phyloP scores from a whole-genome alignment of 2,113 vertebrate species.

The Salminus brasiliensis region DNA sequence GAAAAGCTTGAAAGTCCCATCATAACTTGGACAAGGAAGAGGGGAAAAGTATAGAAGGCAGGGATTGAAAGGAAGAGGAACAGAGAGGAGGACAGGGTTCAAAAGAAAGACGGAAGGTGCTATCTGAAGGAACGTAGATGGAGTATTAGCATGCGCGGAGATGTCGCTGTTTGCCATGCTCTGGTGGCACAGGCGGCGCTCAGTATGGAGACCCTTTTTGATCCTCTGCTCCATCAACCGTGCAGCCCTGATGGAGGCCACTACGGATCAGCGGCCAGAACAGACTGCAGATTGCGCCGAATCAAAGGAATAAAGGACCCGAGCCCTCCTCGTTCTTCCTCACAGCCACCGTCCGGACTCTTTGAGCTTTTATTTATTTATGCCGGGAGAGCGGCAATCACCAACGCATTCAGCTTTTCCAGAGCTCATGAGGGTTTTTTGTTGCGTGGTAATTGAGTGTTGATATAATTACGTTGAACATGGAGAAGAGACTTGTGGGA shows the following conservation, averaged over 20 bases:
- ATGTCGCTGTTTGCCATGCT: background rate
- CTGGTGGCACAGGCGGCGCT: slow-evolving; percentile 1
- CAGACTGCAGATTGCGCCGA: slow-evolving; percentile 40
- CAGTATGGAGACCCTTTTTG: slow-evolving; percentile 9
- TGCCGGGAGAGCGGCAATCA: slow-evolving; percentile 16
- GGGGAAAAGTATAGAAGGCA: no score
- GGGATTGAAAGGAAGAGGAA: no score
- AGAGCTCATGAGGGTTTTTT: slow-evolving; percentile 7
- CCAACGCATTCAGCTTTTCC: slow-evolving; percentile 23
- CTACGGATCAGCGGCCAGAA: slow-evolving; percentile 53
- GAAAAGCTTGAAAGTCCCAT: no score
- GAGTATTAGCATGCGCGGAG: background rate
- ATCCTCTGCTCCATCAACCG: slow-evolving; percentile 47
- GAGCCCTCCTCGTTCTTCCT: slow-evolving; percentile 5
- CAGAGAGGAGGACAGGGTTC: background rate
- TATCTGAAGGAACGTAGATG: no score
- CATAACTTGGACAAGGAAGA: no score
- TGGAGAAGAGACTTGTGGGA: slow-evolving; percentile 50
- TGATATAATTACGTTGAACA: slow-evolving; percentile 53
- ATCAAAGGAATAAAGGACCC: slow-evolving; percentile 11
- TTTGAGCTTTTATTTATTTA: slow-evolving; percentile 25
- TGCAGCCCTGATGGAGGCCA: slow-evolving; percentile 56
- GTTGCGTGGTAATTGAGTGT: slow-evolving; percentile 43
- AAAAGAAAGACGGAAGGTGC: background rate
- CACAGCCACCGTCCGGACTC: background rate